phyloP scores from a whole-genome alignment of 2,888 invertebrate species.

The Tachina fera region DNA sequence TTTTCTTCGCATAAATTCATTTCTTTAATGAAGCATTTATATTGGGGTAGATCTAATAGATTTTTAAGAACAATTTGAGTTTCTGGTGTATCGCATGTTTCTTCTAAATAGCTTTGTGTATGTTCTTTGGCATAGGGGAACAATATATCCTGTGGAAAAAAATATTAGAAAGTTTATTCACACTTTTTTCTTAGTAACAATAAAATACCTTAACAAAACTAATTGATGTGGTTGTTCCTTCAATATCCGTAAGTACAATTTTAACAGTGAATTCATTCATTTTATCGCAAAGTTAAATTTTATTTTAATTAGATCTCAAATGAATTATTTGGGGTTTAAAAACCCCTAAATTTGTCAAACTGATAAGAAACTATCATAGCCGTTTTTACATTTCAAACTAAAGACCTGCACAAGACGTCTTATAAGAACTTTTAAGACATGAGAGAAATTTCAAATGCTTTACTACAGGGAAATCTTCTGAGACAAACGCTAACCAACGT shows the following conservation, averaged over 20 bases:
- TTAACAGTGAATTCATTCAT: slow-evolving; percentile 74
- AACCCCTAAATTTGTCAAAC: slow-evolving; percentile 15
- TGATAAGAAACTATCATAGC: slow-evolving; percentile 46
- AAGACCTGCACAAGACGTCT: no score
- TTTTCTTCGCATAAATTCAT: background rate
- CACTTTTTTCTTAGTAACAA: background rate
- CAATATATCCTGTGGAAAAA: slow-evolving; percentile 86
- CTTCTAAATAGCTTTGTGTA: slow-evolving; percentile 87
- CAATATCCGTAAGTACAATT: slow-evolving; percentile 86
- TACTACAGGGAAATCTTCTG: no score
- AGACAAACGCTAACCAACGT: no score
- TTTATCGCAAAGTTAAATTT: background rate
- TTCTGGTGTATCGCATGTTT: slow-evolving; percentile 88
- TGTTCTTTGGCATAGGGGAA: slow-evolving; percentile 91
- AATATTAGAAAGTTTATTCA: background rate
- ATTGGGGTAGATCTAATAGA: slow-evolving; percentile 84
- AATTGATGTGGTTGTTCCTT: slow-evolving; percentile 89
- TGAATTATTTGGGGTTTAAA: slow-evolving; percentile 18
- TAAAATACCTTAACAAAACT: slow-evolving; percentile 86
- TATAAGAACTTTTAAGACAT: no score
- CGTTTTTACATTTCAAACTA: background rate
- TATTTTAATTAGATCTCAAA: no score
- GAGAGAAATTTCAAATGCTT: no score
- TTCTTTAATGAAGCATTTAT: slow-evolving; percentile 45
- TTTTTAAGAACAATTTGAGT: slow-evolving; percentile 87